Percentiles rank a stretch among this genome's conserved stretches.
Conservation (phyloP, 1,140 invertebrate genomes). For the Calycopis cecrops region DNA sequence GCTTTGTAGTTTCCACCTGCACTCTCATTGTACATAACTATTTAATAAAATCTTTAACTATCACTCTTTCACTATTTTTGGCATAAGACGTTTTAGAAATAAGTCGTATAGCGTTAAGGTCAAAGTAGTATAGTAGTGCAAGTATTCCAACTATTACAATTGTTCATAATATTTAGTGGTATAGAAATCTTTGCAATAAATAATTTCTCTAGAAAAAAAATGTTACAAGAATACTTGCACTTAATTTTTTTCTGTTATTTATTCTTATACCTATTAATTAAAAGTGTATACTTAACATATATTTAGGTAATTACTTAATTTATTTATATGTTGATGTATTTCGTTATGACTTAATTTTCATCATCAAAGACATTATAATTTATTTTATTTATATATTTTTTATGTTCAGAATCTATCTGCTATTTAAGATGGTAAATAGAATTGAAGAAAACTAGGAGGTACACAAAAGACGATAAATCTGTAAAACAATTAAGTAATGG, state of each 20-base stretch:
- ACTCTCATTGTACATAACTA: slow-evolving; percentile 48
- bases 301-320: neutral
- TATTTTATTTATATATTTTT: too few relatives aligned
- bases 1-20: slow-evolving; percentile 27
- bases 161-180: slow-evolving; percentile 11
- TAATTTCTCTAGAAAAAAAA: too few relatives aligned
- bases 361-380: too few relatives aligned
- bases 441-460: too few relatives aligned
- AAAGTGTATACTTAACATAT: neutral
- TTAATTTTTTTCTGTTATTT: slow-evolving; percentile 1
- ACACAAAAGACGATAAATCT: slow-evolving; percentile 17
- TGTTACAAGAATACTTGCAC: neutral
- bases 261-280: neutral
- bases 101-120: slow-evolving; percentile 16
- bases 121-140: slow-evolving; percentile 10
- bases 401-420: too few relatives aligned
- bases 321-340: neutral
- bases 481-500: slow-evolving; percentile 4
- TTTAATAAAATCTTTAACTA: slow-evolving; percentile 37
- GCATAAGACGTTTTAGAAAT: slow-evolving; percentile 40
- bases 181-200: neutral
- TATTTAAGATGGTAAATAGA: too few relatives aligned
- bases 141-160: slow-evolving; percentile 19
- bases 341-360: too few relatives aligned
- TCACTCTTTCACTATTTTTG: slow-evolving; percentile 57